phyloP scores from a whole-genome alignment of 2,797 vertebrate species.

The Agapornis canus region DNA sequence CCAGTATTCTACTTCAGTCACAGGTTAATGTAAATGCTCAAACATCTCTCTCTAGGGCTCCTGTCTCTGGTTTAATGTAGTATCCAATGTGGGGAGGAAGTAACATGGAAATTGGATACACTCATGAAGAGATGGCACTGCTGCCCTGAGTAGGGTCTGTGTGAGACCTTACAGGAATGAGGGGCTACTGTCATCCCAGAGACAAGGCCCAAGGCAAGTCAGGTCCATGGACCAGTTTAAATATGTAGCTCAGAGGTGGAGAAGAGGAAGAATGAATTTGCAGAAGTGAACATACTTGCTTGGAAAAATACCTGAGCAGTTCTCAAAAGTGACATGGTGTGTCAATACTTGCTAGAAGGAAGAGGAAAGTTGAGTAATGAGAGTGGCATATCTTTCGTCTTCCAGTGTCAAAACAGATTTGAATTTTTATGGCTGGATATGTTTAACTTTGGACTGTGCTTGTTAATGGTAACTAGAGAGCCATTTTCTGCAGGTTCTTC shows the following conservation, averaged over 20 bases:
- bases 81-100: background rate
- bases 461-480: background rate
- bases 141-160: background rate
- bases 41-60: background rate
- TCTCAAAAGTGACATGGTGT: background rate
- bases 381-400: background rate
- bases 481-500: background rate
- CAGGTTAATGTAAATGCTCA: background rate
- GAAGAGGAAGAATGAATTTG: background rate
- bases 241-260: rapidly evolving
- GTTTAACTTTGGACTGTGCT: background rate
- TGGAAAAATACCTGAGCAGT: background rate
- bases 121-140: background rate
- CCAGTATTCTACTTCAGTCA: background rate
- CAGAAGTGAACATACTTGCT: background rate
- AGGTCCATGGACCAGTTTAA: background rate
- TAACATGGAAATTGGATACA: background rate
- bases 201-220: background rate
- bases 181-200: background rate
- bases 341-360: background rate
- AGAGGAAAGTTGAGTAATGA: background rate
- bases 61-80: background rate
- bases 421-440: background rate
- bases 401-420: background rate
- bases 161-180: background rate